A percentile compares a stretch with the other conserved stretches of the same genome.
phyloP scores from a whole-genome alignment of 2,888 invertebrate genomes.

The Drosophila anceps region DNA sequence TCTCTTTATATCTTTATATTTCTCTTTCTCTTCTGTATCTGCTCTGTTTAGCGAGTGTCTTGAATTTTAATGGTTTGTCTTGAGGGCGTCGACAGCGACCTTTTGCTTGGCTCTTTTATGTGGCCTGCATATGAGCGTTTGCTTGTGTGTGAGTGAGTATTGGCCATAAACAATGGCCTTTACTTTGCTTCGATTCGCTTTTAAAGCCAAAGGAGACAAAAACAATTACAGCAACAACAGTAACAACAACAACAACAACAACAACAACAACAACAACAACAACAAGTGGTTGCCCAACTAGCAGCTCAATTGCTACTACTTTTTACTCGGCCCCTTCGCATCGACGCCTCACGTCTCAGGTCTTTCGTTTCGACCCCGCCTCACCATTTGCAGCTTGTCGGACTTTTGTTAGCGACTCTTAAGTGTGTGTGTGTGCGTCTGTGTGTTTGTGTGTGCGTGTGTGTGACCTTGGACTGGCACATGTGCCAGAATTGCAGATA shows the following conservation, averaged over 20 bases:
- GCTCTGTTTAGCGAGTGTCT: slow-evolving; percentile 39
- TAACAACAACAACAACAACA: slow-evolving; percentile 62
- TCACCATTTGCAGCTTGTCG: background rate
- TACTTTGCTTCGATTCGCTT: slow-evolving; percentile 33
- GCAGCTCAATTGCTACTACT: slow-evolving; percentile 57
- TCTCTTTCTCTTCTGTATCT: background rate
- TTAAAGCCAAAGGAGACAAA: slow-evolving; percentile 44
- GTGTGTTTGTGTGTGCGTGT: background rate
- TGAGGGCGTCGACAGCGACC: slow-evolving; percentile 63
- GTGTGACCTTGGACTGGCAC: slow-evolving; percentile 64
- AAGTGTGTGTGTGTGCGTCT: slow-evolving; percentile 22
- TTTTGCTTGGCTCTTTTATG: slow-evolving; percentile 51
- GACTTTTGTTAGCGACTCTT: slow-evolving; percentile 52
- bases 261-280: slow-evolving; percentile 43
- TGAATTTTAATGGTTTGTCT: slow-evolving; percentile 68
- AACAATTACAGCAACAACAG: slow-evolving; percentile 33
- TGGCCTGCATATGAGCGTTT: slow-evolving; percentile 16
- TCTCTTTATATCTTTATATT: background rate
- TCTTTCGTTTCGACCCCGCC: slow-evolving; percentile 11
- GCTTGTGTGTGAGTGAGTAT: slow-evolving; percentile 15
- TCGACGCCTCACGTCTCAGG: slow-evolving; percentile 9
- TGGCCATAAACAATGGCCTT: slow-evolving; percentile 58
- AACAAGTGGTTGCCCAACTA: slow-evolving; percentile 77
- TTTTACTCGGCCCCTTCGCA: slow-evolving; percentile 21
- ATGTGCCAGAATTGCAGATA: slow-evolving; percentile 70